Base-by-base conservation (phyloP, 2,797 vertebrate genomes). In the Acanthis flammea region DNA sequence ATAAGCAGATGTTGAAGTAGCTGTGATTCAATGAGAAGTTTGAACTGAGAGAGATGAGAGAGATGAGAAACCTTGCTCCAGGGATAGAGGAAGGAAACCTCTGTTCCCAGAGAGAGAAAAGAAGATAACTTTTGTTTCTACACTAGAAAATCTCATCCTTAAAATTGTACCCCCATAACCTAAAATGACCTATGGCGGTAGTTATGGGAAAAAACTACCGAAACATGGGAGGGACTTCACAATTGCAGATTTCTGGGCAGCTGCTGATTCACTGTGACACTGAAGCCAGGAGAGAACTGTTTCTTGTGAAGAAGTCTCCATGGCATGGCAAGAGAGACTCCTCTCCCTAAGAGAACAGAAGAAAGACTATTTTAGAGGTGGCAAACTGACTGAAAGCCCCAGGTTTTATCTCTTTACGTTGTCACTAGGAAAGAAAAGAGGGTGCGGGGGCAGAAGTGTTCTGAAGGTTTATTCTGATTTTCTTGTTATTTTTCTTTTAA, bases 161-260 rank as follows among this genome's bases (percentile, higher is more conserved):
- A 42, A 42, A 70, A n/a, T 7, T 42, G 17, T 4, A 27, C 12
- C 37, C 23, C 13, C 42, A 54, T 9, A 42, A 70, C 30, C 17
- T n/a, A 50, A 70, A n/a, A 47, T 33, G 6, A 65, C 17, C n/a
- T 13, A 42, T 27, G 23, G 50, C n/a, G 13, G 13, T n/a, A n/a
- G 17, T n/a, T 42, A 19, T 3, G 7, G 23, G 23, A 54, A 54
- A 53, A 19, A 42, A 42, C 9, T 42, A 41, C 13, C 30, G n/a
- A 42, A 70, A 54, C 0, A 1, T 31, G 37, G 9, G 37, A 27
- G 2, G 17, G 30, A 65, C 17, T 47, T 47, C n/a, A 65, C 3
- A 3, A 65, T 3, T 65, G 44, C 13, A 35, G 50, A 70, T 27
- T 70, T 42, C 50, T 4, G 2, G 13, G 30, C 0, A 2, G 67